Percentiles rank a stretch among this genome's conserved stretches.
Conservation (phyloP, 2,797 vertebrate species). For the Myiotriccus ornatus region DNA sequence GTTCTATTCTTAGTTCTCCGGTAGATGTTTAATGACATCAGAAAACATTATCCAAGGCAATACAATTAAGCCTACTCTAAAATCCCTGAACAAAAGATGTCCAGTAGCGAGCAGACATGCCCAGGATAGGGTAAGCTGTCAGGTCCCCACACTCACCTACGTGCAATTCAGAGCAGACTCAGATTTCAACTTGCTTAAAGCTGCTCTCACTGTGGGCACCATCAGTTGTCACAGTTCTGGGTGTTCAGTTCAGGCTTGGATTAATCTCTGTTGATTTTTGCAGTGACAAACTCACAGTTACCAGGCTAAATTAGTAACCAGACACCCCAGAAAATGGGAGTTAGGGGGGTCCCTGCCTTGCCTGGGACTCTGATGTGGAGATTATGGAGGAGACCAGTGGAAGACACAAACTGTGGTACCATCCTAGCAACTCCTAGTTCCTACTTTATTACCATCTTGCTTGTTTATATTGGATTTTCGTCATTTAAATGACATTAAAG, state of each 20-base stretch:
- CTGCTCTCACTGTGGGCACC: background rate
- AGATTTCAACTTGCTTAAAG: background rate
- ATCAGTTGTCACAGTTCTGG: background rate
- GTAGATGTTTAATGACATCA: constrained; percentile 14
- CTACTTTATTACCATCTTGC: background rate
- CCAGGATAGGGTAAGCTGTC: background rate
- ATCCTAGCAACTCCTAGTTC: background rate
- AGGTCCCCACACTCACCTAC: fast-evolving
- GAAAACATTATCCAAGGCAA: constrained; percentile 33
- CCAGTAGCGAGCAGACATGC: background rate
- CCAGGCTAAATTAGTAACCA: background rate
- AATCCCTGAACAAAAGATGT: constrained; percentile 31
- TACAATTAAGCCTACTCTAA: constrained; percentile 35
- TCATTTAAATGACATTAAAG: background rate
- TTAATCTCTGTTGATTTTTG: background rate
- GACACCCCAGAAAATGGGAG: background rate
- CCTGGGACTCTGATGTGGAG: background rate
- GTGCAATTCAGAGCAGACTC: background rate
- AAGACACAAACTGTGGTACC: background rate
- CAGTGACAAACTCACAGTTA: background rate
- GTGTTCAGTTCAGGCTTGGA: background rate
- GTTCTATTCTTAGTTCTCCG: constrained; percentile 35
- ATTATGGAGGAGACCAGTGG: background rate
- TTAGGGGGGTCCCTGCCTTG: background rate
- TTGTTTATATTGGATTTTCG: background rate